Base-by-base conservation (phyloP, 2,797 vertebrate genomes). In the Pangasius macronema region DNA sequence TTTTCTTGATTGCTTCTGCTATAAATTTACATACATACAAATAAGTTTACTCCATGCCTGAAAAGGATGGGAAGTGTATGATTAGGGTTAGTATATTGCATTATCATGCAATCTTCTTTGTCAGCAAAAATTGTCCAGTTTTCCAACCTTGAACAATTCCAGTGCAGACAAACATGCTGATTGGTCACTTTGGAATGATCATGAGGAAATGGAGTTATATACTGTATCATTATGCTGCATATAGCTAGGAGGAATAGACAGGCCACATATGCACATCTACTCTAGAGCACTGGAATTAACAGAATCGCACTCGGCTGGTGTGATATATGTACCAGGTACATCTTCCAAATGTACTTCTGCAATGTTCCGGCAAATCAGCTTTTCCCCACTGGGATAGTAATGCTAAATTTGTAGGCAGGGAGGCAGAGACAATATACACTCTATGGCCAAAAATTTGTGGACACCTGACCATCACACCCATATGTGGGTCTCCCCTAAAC, bases 321-420 rank as follows among this genome's bases (percentile, higher is more conserved):
- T 46, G 59, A 85, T 16, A 18, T 68, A 85, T 11, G 9, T 75
- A 85, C 53, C 16, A 53, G 73, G 82, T 67, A 83, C 72, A 86
- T 53, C 53, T 61, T 81, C 82, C 63, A 84, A 88, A 88, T 85
- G 80, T 85, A 77, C 68, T 83, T 68, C 80, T 85, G 83, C 85
- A 82, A 67, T 82, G 83, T 88, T 88, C 76, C 46, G 33, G 57
- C 53, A 76, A 86, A 89, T 84, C 83, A 88, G 86, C 68, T 82
- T 46, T 84, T 82, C 70, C 83, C 75, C 85, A 87, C 36, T 84
- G 84, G 90, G 85, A 87, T 36, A 83, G 73, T 68, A 68, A 82
- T 72, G 67, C 85, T 91, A 84, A 88, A 89, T 89, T 87, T 91
- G 85, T 84, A 89, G 51, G 72, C 88, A 87, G 57, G 70, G 55